Percentiles rank a stretch among this genome's conserved stretches.
Conservation (phyloP, 2,113 vertebrate genomes). For the Dascyllus trimaculatus region DNA sequence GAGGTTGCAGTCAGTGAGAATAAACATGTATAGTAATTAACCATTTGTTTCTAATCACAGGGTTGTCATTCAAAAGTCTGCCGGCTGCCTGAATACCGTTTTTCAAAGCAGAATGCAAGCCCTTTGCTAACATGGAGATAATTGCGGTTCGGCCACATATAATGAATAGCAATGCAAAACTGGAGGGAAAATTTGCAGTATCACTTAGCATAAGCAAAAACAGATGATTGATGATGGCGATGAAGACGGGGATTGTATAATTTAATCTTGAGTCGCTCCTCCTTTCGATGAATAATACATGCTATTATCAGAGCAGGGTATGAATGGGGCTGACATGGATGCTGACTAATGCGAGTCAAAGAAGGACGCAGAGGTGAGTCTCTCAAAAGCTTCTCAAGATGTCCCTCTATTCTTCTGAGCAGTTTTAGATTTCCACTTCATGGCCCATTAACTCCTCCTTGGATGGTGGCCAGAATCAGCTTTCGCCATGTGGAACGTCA, state of each 20-base stretch:
- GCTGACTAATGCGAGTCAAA: slow-evolving; percentile 55
- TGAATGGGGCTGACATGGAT: slow-evolving; percentile 45
- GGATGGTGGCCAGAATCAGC: slow-evolving; percentile 46
- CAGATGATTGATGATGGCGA: slow-evolving; percentile 28
- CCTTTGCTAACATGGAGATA: slow-evolving; percentile 20
- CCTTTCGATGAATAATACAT: slow-evolving; percentile 64
- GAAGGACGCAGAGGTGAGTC: slow-evolving; percentile 28
- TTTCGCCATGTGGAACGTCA: slow-evolving; percentile 26
- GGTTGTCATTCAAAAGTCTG: slow-evolving; percentile 27
- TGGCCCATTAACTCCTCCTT: slow-evolving; percentile 35
- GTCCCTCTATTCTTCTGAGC: slow-evolving; percentile 31
- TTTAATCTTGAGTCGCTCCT: slow-evolving; percentile 39
- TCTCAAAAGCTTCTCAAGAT: slow-evolving; percentile 43
- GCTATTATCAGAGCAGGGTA: slow-evolving; percentile 22
- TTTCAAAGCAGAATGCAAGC: slow-evolving; percentile 33
- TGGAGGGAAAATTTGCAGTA: not conserved
- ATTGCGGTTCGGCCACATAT: slow-evolving; percentile 22
- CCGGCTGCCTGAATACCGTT: slow-evolving; percentile 23
- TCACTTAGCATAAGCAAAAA: slow-evolving; percentile 33
- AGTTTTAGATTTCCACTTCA: slow-evolving; percentile 54
- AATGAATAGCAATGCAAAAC: slow-evolving; percentile 1
- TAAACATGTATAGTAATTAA: slow-evolving; percentile 36
- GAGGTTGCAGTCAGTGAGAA: slow-evolving; percentile 9
- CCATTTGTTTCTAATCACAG: slow-evolving; percentile 46
- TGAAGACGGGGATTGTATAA: slow-evolving; percentile 34